phyloP scores from a whole-genome alignment of 2,888 invertebrate species.

The Tridacna crocea region DNA sequence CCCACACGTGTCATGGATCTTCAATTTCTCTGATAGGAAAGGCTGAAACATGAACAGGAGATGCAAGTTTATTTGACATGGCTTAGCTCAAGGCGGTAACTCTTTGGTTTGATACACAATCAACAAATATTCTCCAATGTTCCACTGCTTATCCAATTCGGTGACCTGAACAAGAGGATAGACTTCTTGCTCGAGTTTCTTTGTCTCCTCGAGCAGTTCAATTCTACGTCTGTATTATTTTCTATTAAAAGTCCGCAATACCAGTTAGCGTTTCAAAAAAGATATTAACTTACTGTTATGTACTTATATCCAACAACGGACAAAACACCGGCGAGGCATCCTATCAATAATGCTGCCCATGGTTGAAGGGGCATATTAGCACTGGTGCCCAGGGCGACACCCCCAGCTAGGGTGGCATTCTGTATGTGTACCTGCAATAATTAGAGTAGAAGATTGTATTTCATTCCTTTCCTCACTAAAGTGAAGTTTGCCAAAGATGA shows the following conservation, averaged over 20 bases:
- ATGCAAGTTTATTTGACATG: not conserved
- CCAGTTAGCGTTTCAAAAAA: too few relatives aligned
- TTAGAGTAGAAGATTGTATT: too few relatives aligned
- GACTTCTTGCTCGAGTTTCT: too few relatives aligned
- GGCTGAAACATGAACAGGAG: constrained; percentile 85
- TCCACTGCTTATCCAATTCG: too few relatives aligned
- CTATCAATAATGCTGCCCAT: constrained; percentile 92
- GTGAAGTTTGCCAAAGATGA: too few relatives aligned
- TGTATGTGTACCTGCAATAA: constrained; percentile 90
- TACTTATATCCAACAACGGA: constrained; percentile 93
- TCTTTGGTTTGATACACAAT: too few relatives aligned
- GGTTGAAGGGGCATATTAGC: constrained; percentile 92
- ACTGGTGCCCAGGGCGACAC: constrained; percentile 95
- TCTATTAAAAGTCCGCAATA: too few relatives aligned
- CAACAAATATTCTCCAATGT: too few relatives aligned
- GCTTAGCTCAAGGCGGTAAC: not conserved
- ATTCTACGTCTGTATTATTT: too few relatives aligned
- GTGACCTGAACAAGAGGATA: too few relatives aligned
- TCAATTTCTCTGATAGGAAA: constrained; percentile 86
- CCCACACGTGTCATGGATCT: constrained; percentile 94
- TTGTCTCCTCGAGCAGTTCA: too few relatives aligned
- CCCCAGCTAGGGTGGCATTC: constrained; percentile 96
- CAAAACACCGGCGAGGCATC: constrained; percentile 90
- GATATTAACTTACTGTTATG: constrained; percentile 72
- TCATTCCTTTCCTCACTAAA: too few relatives aligned